These are phyloP conservation scores for Nanorana parkeri DNA, from an alignment of 2,113 vertebrate genomes.

Conservation along the genomic window DNA sequence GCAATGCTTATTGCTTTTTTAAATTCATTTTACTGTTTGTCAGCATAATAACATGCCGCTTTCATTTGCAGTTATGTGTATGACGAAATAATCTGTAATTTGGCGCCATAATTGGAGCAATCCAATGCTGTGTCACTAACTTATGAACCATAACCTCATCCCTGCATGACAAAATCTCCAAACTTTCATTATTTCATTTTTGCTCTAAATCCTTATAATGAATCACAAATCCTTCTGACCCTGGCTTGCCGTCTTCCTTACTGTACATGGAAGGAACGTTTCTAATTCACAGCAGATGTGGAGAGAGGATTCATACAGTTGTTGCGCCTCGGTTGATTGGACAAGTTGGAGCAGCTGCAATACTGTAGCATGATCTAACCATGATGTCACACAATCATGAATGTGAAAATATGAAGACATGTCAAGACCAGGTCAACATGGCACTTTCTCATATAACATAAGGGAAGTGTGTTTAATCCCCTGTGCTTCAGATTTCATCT, in stretches of 20 bases:
- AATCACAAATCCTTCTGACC: constrained; percentile 36
- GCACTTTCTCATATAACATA: constrained; percentile 47
- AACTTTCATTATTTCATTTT: constrained; percentile 14
- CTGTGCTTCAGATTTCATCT: constrained; percentile 37
- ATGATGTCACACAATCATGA: constrained; percentile 25
- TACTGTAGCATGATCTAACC: constrained; percentile 31
- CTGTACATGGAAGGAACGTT: constrained; percentile 24
- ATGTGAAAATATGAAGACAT: constrained; percentile 38
- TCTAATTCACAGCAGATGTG: constrained; percentile 43
- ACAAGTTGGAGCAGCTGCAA: constrained; percentile 21
- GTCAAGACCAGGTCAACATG: constrained; percentile 14
- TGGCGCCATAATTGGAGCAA: too few species aligned
- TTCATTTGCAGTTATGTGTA: too few species aligned
- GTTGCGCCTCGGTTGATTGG: background rate
- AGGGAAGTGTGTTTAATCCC: constrained; percentile 30
- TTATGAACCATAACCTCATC: background rate
- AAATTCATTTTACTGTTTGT: too few species aligned
- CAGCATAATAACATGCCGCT: too few species aligned
- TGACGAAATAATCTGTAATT: too few species aligned
- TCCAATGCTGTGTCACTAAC: background rate
- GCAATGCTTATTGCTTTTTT: too few species aligned
- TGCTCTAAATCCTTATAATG: constrained; percentile 30
- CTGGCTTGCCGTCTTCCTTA: constrained; percentile 1
- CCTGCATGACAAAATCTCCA: background rate
- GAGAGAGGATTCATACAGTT: background rate